Conservation (phyloP, 2,888 invertebrate genomes). For the Cyclophora albipunctata region DNA sequence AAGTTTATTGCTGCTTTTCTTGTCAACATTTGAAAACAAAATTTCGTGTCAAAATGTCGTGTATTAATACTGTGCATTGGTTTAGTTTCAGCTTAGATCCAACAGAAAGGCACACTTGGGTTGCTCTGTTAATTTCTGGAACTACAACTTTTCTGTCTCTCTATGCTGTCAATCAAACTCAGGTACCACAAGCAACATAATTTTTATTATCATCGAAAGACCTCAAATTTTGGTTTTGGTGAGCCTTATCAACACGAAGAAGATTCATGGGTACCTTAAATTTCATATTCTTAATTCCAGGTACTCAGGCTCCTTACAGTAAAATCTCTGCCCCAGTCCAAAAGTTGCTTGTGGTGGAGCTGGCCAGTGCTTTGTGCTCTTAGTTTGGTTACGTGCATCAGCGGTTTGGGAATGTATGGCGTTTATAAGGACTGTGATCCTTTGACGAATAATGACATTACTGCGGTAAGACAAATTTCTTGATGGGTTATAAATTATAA, state of each 20-base stretch:
- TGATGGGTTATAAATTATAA: too few relatives aligned
- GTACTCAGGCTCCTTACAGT: conserved; percentile 83
- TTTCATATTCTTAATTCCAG: conserved; percentile 25
- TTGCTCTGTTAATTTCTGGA: conserved; percentile 86
- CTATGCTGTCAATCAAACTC: conserved; percentile 92
- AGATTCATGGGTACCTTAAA: not conserved
- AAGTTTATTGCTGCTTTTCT: conserved; percentile 25
- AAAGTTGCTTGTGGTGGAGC: conserved; percentile 84
- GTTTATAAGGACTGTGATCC: conserved; percentile 91
- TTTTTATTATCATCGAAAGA: not conserved
- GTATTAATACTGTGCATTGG: conserved; percentile 14
- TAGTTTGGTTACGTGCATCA: conserved; percentile 83
- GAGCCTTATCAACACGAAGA: not conserved
- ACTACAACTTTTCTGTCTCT: conserved; percentile 85
- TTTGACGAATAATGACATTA: conserved; percentile 74
- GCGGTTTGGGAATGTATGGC: conserved; percentile 90
- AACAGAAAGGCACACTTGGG: conserved; percentile 88
- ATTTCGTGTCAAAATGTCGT: too few relatives aligned
- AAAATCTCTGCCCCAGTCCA: conserved; percentile 80
- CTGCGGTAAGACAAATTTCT: conserved; percentile 45
- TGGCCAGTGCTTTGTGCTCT: conserved; percentile 85
- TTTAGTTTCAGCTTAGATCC: conserved; percentile 84
- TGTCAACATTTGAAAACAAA: too few relatives aligned
- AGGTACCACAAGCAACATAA: conserved; percentile 31
- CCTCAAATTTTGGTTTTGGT: too few relatives aligned